phyloP scores from a whole-genome alignment of 2,113 vertebrate species.

The Edolisoma coerulescens region DNA sequence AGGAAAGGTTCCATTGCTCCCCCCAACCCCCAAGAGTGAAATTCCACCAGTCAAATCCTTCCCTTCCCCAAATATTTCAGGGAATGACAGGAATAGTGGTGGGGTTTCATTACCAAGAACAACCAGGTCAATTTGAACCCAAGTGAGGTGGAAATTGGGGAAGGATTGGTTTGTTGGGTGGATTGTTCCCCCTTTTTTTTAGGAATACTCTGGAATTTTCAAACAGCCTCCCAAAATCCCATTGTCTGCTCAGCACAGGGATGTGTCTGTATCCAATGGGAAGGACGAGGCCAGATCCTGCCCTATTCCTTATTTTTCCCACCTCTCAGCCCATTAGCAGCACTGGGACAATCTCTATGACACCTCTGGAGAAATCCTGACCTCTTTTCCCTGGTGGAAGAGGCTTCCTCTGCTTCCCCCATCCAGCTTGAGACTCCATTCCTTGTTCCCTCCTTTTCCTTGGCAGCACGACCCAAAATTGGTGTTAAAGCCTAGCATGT shows the following conservation, averaged over 20 bases:
- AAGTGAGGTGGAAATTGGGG: background rate
- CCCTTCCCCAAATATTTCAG: background rate
- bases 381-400: background rate
- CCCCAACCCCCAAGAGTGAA: background rate
- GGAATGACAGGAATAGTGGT: background rate
- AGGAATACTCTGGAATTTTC: background rate
- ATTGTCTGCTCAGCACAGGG: background rate
- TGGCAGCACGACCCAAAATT: background rate
- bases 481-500: fast-evolving
- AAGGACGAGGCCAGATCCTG: background rate
- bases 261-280: background rate
- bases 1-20: background rate
- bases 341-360: background rate
- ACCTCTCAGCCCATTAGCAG: background rate
- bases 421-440: background rate
- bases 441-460: background rate
- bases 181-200: fast-evolving
- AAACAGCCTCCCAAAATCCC: background rate
- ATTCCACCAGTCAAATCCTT: background rate
- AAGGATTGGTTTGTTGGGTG: background rate
- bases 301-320: background rate
- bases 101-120: background rate
- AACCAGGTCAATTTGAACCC: background rate
- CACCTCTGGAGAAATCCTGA: background rate
- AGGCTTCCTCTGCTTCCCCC: background rate